Conservation (phyloP, 2,797 vertebrate species). For the Pantherophis vulpinus region DNA sequence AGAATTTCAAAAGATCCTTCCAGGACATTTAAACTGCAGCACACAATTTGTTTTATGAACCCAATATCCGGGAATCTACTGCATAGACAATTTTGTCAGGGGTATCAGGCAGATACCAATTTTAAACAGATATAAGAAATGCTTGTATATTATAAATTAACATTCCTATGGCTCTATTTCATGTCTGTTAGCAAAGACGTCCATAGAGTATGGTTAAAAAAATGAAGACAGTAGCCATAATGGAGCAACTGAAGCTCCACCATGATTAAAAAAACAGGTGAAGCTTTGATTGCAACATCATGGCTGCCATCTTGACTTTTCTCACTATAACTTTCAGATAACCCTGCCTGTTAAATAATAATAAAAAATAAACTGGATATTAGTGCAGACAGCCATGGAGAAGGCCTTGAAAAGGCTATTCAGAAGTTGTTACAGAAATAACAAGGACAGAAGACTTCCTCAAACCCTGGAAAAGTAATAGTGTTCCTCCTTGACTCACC, state of each 20-base stretch:
- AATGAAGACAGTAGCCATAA: not conserved
- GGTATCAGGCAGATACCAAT: not conserved
- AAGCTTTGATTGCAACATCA: not conserved
- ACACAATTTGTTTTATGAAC: constrained; percentile 29
- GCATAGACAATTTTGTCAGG: not conserved
- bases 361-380: not conserved
- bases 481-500: not conserved
- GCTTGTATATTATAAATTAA: constrained; percentile 18
- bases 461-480: not conserved
- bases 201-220: not conserved
- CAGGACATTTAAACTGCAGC: constrained; percentile 18
- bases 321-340: not conserved
- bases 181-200: not conserved
- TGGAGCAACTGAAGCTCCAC: not conserved
- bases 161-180: not conserved
- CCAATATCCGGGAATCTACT: not conserved
- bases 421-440: not conserved
- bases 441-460: not conserved
- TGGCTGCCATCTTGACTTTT: not conserved
- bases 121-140: constrained; percentile 10
- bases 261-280: not conserved
- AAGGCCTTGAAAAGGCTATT: not conserved
- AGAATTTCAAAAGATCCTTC: constrained; percentile 27
- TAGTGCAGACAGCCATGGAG: not conserved
- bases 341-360: not conserved